Evolutionary conservation across 2,113 vertebrate genomes (phyloP).

Genomic region (Nymphicus hollandicus): DNA sequence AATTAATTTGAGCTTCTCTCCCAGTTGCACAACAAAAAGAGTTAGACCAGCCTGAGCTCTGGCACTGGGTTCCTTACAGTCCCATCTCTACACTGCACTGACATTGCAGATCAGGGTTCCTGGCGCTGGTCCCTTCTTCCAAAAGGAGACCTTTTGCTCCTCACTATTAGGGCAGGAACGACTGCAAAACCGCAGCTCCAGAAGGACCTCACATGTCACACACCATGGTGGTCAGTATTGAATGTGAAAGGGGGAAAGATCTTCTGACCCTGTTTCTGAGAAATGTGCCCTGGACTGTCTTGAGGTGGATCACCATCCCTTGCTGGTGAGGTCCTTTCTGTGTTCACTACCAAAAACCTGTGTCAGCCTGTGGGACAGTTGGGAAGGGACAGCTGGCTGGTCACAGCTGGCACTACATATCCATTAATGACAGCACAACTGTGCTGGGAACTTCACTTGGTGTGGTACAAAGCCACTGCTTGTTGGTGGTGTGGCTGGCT

Average conservation of each 20-base stretch:
- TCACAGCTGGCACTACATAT: neutral
- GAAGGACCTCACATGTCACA: neutral
- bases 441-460: neutral
- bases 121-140: neutral
- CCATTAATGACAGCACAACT: neutral
- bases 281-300: neutral
- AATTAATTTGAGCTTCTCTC: neutral
- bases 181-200: neutral
- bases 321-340: neutral
- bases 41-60: neutral
- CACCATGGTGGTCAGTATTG: neutral
- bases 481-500: neutral
- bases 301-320: neutral
- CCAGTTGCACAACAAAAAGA: neutral
- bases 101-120: neutral
- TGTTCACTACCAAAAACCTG: neutral
- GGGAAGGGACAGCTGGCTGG: neutral
- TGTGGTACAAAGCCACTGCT: neutral
- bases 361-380: neutral
- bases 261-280: neutral
- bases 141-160: neutral
- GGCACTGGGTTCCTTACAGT: neutral
- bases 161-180: neutral
- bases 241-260: neutral
- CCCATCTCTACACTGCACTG: neutral